Conservation (phyloP, 35 echinoderm and acorn worm genomes). For the Ophiothrix spiculata region DNA sequence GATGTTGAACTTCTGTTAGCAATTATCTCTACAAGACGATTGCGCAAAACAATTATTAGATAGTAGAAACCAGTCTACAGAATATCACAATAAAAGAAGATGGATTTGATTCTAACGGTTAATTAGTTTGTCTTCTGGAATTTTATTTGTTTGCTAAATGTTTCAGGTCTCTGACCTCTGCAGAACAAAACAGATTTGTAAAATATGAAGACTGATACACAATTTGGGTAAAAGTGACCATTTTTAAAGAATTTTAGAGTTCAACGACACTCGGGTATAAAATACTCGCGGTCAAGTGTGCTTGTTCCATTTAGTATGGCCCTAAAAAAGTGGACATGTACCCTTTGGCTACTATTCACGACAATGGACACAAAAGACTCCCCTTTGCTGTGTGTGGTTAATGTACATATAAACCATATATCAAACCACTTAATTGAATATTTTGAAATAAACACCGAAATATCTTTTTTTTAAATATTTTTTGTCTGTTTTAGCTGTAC, state of each 20-base stretch:
- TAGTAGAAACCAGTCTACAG: not conserved
- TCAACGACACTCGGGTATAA: not conserved
- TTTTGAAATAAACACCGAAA: not conserved
- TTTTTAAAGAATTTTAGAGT: not conserved
- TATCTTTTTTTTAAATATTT: not conserved
- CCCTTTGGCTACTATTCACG: not conserved
- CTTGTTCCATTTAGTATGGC: not conserved
- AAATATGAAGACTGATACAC: not conserved
- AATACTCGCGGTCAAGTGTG: not conserved
- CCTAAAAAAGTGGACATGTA: not conserved
- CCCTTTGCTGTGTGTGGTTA: too few species aligned
- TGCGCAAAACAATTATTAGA: not conserved
- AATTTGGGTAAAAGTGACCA: conserved; percentile 6
- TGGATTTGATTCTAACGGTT: not conserved
- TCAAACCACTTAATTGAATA: not conserved
- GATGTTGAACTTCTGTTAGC: not conserved
- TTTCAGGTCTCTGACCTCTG: not conserved
- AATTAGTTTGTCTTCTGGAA: conserved; percentile 2
- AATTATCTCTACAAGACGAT: not conserved
- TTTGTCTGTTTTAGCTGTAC: not conserved
- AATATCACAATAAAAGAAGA: not conserved
- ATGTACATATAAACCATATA: not conserved
- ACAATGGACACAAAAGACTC: not conserved
- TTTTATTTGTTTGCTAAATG: not conserved
- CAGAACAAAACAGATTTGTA: not conserved